Conservation (phyloP, 2,113 vertebrate genomes). For the Isichthys henryi region DNA sequence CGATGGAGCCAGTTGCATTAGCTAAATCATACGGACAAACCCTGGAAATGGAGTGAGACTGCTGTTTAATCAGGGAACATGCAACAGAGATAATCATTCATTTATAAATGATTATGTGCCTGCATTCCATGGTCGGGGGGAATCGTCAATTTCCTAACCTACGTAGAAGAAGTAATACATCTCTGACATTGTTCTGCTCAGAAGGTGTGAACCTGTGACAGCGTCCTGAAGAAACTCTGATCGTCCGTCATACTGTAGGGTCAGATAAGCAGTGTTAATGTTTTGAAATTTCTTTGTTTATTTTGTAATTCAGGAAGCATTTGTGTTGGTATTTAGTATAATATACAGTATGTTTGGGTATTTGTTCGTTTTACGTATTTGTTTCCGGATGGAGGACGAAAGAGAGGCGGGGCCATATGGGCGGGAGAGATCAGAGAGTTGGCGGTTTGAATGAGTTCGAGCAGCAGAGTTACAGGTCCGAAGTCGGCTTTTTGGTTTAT, state of each 20-base stretch:
- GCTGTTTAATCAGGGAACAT: not conserved
- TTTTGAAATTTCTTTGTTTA: not conserved
- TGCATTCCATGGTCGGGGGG: not conserved
- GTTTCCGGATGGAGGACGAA: not conserved
- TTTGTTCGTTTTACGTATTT: not conserved
- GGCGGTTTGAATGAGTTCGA: too few relatives aligned
- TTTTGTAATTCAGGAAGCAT: not conserved
- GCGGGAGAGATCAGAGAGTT: too few relatives aligned
- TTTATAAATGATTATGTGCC: not conserved
- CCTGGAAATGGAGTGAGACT: not conserved
- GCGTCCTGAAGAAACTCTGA: not conserved
- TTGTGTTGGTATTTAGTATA: not conserved
- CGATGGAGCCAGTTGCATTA: not conserved
- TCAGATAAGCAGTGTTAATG: not conserved
- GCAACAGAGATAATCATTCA: not conserved
- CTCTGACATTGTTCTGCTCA: not conserved
- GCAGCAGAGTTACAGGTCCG: not conserved
- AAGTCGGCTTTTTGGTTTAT: not conserved
- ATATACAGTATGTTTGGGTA: not conserved
- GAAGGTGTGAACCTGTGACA: not conserved
- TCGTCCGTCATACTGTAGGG: not conserved
- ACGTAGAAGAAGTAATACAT: not conserved
- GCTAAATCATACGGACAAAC: not conserved
- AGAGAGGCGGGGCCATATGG: too few relatives aligned
- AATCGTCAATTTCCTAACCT: not conserved